Conservation (phyloP, 2,888 invertebrate genomes). For the Bugulina stolonifera region DNA sequence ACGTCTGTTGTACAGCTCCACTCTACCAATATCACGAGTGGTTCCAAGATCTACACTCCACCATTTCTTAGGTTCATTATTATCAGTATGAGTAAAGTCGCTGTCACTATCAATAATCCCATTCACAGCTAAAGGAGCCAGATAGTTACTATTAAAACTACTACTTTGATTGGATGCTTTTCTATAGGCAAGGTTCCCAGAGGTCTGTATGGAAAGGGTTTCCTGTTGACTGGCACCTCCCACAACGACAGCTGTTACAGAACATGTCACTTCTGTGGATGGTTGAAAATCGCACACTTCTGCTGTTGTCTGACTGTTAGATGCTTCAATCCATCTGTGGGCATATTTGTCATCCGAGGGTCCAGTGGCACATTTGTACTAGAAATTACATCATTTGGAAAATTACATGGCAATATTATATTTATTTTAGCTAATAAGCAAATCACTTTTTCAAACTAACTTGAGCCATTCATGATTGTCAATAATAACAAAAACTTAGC, state of each 20-base stretch:
- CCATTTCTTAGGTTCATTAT: background rate
- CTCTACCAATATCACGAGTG: background rate
- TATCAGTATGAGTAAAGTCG: background rate
- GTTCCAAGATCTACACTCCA: background rate
- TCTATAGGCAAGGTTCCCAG: background rate
- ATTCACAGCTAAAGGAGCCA: background rate
- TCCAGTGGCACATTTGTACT: no score
- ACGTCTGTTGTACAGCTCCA: background rate
- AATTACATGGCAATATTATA: no score
- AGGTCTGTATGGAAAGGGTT: background rate
- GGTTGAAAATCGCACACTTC: background rate
- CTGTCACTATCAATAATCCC: background rate
- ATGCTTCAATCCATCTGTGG: background rate
- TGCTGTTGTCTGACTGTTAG: background rate
- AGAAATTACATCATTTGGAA: no score
- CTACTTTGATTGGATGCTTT: background rate
- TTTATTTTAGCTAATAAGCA: no score
- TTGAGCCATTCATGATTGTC: no score
- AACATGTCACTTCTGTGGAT: background rate
- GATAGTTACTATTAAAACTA: background rate
- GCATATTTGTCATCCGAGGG: no score
- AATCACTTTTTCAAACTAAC: no score
- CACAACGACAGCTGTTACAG: background rate
- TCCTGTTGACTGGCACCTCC: background rate
- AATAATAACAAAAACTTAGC: no score